Evolutionary conservation across 2,888 invertebrate genomes (phyloP).

Genomic region (Nomada flava): DNA sequence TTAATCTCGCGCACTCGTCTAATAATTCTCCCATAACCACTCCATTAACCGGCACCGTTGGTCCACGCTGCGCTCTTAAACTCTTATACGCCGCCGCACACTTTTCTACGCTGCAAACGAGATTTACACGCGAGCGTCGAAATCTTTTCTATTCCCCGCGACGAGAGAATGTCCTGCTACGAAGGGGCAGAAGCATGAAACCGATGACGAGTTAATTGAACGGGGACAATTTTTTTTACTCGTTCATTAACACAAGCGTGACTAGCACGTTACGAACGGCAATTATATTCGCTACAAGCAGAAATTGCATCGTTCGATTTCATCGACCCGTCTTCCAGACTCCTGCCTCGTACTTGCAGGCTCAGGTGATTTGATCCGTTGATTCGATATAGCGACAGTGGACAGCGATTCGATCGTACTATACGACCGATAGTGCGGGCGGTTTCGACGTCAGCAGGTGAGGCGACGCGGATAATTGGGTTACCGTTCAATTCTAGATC

Average conservation of each 20-base stretch:
- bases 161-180: neutral
- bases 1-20: constrained; percentile 71
- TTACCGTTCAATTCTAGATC: constrained; percentile 12
- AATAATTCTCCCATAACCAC: constrained; percentile 73
- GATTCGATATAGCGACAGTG: constrained; percentile 23
- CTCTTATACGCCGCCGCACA: constrained; percentile 22
- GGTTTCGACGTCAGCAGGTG: constrained; percentile 8
- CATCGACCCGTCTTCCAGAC: neutral
- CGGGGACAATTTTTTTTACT: neutral
- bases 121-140: constrained; percentile 59
- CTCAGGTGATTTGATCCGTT: neutral
- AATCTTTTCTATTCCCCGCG: constrained; percentile 36
- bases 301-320: neutral
- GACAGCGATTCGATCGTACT: neutral
- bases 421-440: neutral
- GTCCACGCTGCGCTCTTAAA: constrained; percentile 51
- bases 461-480: constrained; percentile 1
- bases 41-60: constrained; percentile 67
- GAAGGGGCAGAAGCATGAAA: neutral
- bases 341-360: neutral
- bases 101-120: constrained; percentile 36
- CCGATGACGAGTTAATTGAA: constrained; percentile 4
- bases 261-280: neutral
- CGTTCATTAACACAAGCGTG: constrained; percentile 18
- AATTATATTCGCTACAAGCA: constrained; percentile 6